Evolutionary conservation across 2,888 invertebrate genomes (phyloP).

Genomic region (Cremastobaeus sp.): DNA sequence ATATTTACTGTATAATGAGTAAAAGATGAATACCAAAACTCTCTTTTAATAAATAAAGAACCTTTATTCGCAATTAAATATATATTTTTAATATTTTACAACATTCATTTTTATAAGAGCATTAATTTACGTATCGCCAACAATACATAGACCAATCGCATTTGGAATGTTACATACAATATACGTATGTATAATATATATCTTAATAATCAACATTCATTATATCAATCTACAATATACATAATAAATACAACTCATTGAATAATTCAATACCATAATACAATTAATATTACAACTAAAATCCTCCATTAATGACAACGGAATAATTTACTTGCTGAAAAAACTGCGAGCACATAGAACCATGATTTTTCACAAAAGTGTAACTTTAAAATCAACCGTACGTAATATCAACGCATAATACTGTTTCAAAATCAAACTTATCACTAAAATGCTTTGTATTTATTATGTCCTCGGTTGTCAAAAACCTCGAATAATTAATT

Average conservation of each 20-base stretch:
- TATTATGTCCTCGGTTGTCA: conserved; percentile 3
- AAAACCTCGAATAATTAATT: neutral
- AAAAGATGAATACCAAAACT: no score
- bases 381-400: no score
- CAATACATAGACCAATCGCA: conserved; percentile 16
- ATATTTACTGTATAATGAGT: no score
- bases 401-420: conserved; percentile 13
- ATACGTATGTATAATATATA: conserved; percentile 44
- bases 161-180: conserved; percentile 42
- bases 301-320: no score
- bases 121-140: conserved; percentile 4
- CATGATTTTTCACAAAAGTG: no score
- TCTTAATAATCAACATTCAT: conserved; percentile 39
- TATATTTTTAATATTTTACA: conserved; percentile 26
- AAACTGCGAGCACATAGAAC: no score
- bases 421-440: neutral
- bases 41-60: conserved; percentile 2
- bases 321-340: no score
- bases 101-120: conserved; percentile 21
- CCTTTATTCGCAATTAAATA: conserved; percentile 22
- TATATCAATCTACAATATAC: conserved; percentile 29
- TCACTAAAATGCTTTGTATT: conserved; percentile 26
- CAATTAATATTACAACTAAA: no score
- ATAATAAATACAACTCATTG: conserved; percentile 27
- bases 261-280: no score